phyloP scores from a whole-genome alignment of 1,140 invertebrate genomes.

The Cotesia glomerata region DNA sequence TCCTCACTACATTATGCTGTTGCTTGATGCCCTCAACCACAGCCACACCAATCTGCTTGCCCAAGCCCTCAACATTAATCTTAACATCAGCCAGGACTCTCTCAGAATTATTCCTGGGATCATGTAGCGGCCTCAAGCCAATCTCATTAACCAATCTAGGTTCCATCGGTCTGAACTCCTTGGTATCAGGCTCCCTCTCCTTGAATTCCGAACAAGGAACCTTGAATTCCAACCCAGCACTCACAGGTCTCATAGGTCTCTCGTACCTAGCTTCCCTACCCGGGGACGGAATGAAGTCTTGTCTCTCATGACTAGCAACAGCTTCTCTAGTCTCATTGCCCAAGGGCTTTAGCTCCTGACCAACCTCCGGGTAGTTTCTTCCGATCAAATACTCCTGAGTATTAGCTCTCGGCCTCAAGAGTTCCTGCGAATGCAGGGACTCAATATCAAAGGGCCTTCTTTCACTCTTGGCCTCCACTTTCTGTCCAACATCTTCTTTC shows the following conservation, averaged over 20 bases:
- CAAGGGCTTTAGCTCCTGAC: slow-evolving; percentile 36
- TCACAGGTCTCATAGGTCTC: slow-evolving; percentile 4
- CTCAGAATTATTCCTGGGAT: slow-evolving; percentile 19
- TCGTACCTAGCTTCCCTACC: slow-evolving; percentile 30
- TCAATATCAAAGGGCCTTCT: slow-evolving; percentile 43
- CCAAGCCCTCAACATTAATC: slow-evolving; percentile 25
- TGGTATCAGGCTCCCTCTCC: no score
- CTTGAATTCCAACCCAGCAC: slow-evolving; percentile 41
- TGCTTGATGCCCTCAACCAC: slow-evolving; percentile 46
- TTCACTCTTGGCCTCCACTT: slow-evolving; percentile 32
- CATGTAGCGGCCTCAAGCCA: no score
- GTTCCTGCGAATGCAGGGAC: slow-evolving; percentile 25
- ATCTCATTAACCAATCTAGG: no score
- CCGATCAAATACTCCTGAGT: neutral
- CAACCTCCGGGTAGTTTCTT: slow-evolving; percentile 6
- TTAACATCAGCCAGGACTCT: slow-evolving; percentile 22
- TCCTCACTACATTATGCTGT: slow-evolving; percentile 45
- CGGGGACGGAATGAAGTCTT: slow-evolving; percentile 26
- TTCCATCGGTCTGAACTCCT: no score
- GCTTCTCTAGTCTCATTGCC: slow-evolving; percentile 25
- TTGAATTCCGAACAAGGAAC: slow-evolving; percentile 15
- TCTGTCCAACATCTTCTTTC: slow-evolving; percentile 39
- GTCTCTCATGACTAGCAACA: slow-evolving; percentile 23
- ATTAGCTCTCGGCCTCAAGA: neutral
- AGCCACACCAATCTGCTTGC: slow-evolving; percentile 38